Conservation (phyloP, 2,888 invertebrate species). For the Stegophylla sp. region DNA sequence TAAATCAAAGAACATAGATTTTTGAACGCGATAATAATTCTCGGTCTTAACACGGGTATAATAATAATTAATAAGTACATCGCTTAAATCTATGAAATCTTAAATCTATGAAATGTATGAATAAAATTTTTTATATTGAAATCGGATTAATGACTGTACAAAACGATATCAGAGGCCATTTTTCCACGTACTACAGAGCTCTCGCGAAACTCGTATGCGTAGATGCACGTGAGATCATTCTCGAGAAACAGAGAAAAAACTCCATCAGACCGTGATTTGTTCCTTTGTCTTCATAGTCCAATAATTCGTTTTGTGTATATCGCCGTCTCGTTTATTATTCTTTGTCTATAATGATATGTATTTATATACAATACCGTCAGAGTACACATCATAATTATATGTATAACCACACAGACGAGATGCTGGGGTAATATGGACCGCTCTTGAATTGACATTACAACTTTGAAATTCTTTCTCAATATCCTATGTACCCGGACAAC, state of each 20-base stretch:
- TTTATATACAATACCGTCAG: neutral
- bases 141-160: too few relatives aligned
- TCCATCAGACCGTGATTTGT: conserved; percentile 41
- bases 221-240: neutral
- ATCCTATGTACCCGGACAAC: neutral
- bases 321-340: conserved; percentile 18
- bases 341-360: conserved; percentile 10
- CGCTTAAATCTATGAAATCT: too few relatives aligned
- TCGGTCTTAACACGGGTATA: too few relatives aligned
- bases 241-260: neutral
- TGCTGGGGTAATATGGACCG: neutral
- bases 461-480: conserved; percentile 43
- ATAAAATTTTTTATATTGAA: too few relatives aligned
- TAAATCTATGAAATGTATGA: too few relatives aligned
- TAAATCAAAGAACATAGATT: too few relatives aligned
- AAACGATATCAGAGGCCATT: neutral
- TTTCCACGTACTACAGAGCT: too few relatives aligned
- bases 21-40: too few relatives aligned
- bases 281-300: conserved; percentile 55
- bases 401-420: neutral
- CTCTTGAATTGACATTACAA: conserved; percentile 9
- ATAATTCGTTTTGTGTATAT: conserved; percentile 21
- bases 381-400: neutral
- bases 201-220: neutral
- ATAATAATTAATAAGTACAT: too few relatives aligned